phyloP scores from a whole-genome alignment of 2,888 invertebrate species.

The Tuta absoluta region DNA sequence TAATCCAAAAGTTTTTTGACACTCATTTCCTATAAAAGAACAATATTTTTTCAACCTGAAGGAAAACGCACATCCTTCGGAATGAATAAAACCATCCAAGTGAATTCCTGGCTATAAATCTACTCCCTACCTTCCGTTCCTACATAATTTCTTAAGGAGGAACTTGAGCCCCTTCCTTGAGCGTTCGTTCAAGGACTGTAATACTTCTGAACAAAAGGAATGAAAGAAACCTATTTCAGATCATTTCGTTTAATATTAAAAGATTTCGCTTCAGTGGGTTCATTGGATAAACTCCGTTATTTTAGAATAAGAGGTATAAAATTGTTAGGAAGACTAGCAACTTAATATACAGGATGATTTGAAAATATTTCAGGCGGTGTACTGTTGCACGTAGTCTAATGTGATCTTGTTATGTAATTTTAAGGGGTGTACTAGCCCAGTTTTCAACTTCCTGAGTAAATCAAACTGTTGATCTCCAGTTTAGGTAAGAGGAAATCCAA shows the following conservation, averaged over 20 bases:
- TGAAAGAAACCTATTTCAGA: slow-evolving; percentile 7
- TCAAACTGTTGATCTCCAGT: too few species aligned
- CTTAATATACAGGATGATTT: too few species aligned
- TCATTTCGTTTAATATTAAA: background rate
- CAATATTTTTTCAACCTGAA: too few species aligned
- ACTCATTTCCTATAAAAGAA: too few species aligned
- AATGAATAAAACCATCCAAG: slow-evolving; percentile 8
- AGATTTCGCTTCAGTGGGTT: slow-evolving; percentile 9
- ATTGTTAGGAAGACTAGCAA: too few species aligned
- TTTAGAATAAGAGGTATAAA: background rate
- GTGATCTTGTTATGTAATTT: too few species aligned
- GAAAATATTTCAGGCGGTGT: too few species aligned
- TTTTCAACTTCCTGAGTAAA: too few species aligned
- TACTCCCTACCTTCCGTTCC: slow-evolving; percentile 18
- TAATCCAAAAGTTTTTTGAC: too few species aligned
- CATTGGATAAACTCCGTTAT: background rate
- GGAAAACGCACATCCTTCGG: background rate
- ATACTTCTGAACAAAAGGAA: slow-evolving; percentile 20
- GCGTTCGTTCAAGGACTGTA: slow-evolving; percentile 16
- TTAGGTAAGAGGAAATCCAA: too few species aligned
- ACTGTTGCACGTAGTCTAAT: too few species aligned
- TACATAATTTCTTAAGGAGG: slow-evolving; percentile 26
- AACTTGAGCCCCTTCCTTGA: slow-evolving; percentile 18
- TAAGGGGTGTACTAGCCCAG: too few species aligned
- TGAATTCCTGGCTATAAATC: slow-evolving; percentile 1